Evolutionary conservation across 2,113 vertebrate species (phyloP).

Genomic region (Camelus bactrianus): DNA sequence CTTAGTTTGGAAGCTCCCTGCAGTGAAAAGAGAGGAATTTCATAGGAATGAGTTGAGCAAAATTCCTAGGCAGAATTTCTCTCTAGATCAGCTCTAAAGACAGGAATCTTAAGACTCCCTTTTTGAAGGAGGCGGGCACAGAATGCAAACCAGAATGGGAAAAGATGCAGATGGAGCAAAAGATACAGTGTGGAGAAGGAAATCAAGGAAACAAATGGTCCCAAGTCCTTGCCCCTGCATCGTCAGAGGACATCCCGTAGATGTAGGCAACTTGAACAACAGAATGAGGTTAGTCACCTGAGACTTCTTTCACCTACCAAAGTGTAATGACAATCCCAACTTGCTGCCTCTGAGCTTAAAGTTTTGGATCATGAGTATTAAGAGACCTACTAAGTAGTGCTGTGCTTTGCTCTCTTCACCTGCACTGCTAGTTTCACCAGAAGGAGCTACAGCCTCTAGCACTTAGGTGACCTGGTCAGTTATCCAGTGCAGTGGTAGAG

Average conservation of each 20-base stretch:
- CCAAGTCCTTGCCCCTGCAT: background rate
- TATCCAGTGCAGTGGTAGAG: background rate
- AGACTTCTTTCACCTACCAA: slow-evolving; percentile 3
- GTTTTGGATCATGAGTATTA: background rate
- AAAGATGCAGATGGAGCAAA: background rate
- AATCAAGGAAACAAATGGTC: background rate
- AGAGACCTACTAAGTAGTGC: background rate
- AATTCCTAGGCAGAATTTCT: background rate
- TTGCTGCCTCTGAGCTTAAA: slow-evolving; percentile 35
- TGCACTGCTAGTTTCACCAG: background rate
- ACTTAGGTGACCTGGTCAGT: background rate
- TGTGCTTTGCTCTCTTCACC: slow-evolving; percentile 29
- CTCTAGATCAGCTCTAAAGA: background rate
- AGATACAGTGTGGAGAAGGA: background rate
- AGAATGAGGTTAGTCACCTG: background rate
- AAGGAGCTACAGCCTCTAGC: slow-evolving; percentile 47
- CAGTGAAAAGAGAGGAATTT: background rate
- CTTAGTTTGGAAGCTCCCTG: background rate
- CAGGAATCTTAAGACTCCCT: background rate
- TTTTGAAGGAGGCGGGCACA: background rate
- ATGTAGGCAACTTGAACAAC: background rate
- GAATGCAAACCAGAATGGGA: slow-evolving; percentile 26
- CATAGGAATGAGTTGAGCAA: background rate
- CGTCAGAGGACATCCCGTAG: background rate
- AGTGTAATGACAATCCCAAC: background rate